phyloP scores from a whole-genome alignment of 2,113 vertebrate species.

The Corvus cornix region DNA sequence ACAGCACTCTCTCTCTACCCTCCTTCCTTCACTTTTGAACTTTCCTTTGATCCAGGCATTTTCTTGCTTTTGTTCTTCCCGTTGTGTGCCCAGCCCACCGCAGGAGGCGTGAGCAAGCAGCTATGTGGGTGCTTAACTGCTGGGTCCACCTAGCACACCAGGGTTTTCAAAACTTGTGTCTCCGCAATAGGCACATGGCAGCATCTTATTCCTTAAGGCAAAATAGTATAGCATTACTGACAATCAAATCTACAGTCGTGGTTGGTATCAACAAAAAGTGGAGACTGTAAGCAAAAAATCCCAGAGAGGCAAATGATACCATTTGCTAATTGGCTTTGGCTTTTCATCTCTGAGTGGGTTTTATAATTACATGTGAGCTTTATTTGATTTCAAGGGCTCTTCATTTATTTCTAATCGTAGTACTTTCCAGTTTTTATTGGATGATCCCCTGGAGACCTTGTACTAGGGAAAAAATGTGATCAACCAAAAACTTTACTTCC shows the following conservation, averaged over 20 bases:
- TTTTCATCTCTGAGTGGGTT: background rate
- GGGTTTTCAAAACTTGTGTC: background rate
- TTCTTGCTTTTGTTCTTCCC: background rate
- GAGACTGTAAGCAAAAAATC: background rate
- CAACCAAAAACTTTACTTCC: background rate
- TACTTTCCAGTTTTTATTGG: background rate
- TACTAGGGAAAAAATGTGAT: background rate
- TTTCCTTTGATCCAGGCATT: background rate
- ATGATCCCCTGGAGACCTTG: background rate
- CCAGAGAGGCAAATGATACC: background rate
- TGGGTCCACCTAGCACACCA: background rate
- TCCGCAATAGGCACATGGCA: fast-evolving
- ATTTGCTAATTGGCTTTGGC: background rate
- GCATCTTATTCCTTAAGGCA: background rate
- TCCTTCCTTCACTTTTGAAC: background rate
- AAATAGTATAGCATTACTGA: background rate
- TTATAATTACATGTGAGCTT: background rate
- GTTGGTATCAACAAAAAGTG: background rate
- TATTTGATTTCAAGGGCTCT: background rate
- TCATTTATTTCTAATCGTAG: background rate
- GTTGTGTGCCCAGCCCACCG: background rate
- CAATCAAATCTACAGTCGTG: background rate
- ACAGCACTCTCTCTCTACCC: background rate
- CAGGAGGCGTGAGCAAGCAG: background rate
- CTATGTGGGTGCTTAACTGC: background rate